Evolutionary conservation across 2,113 vertebrate species (phyloP).

Genomic region (Oryzias curvinotus): DNA sequence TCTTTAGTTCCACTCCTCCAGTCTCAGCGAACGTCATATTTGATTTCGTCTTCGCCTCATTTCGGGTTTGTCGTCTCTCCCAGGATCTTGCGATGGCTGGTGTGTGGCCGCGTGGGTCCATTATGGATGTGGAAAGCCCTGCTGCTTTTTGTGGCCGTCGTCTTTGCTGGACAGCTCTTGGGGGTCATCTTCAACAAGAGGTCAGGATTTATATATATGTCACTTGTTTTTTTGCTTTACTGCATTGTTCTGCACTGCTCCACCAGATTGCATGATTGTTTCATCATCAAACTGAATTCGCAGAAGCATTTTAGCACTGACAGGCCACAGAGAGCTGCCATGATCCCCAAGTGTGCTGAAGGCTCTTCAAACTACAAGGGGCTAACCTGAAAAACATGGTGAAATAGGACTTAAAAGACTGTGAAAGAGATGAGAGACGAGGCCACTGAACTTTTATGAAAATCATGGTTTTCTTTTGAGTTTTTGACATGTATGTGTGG

Average conservation of each 20-base stretch:
- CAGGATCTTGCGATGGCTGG: constrained; percentile 78
- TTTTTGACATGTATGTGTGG: too few species aligned
- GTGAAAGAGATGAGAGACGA: too few species aligned
- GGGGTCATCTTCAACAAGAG: constrained; percentile 80
- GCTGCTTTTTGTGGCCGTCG: constrained; percentile 74
- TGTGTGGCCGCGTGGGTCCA: constrained; percentile 71
- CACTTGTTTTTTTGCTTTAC: not conserved
- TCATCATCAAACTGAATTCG: too few species aligned
- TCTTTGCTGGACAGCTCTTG: constrained; percentile 75
- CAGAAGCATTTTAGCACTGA: too few species aligned
- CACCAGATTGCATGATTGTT: too few species aligned
- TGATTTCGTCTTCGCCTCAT: not conserved
- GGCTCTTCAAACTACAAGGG: too few species aligned
- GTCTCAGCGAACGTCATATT: not conserved
- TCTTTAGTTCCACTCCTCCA: not conserved
- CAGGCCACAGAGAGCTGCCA: too few species aligned
- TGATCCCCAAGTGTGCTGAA: too few species aligned
- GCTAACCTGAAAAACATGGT: too few species aligned
- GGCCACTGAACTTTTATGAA: too few species aligned
- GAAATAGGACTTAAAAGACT: too few species aligned
- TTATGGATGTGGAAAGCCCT: constrained; percentile 79
- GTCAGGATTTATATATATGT: constrained; percentile 25
- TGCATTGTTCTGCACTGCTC: not conserved
- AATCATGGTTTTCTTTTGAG: too few species aligned
- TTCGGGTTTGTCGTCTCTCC: not conserved